Base-by-base conservation (phyloP, 2,888 invertebrate genomes). In the Chamaedrilus cognettii region DNA sequence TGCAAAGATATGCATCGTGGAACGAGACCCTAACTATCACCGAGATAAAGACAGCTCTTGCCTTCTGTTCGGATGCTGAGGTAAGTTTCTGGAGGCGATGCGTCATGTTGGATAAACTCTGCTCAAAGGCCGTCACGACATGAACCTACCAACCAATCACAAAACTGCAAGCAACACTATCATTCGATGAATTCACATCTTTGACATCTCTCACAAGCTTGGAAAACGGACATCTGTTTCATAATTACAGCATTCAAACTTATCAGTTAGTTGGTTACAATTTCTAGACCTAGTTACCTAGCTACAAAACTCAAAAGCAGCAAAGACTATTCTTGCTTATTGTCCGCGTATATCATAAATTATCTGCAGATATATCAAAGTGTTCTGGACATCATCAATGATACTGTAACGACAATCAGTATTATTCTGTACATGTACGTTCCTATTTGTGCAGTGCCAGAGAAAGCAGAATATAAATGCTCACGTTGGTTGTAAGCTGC, bases 71-170 rank as follows among this genome's bases (percentile, higher is more conserved):
- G 64, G 96, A 92, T 55, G 94, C 94, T 64, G 93, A 90, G 59
- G 96, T 96, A 69, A 98, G 88, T 80, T 94, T 92, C 82, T 97
- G 96, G 67, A 99, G 88, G 73, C 97, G 88, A 83, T 92, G 91
- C 52, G 96, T 96, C 96, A 98, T 96, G 82, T 94, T 96, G 63
- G 95, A 91, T 76, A 98, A 86, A 75, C 94, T 95, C 86, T 96
- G 96, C 84, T 99, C 97, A 85, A 98, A 98, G 31, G 97, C 96
- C 66, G 96, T 93, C 71, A 98, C 97, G 75, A 99, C 96, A 85
- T 97, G 96, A 70, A 96, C 96, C 96, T 97, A 87, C 11, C 19
- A 42, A 42, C 19, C 11, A 42, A 42, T 42, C 11, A 42, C 19
- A 42, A 15, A 15, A 42, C 11, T 42, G 19, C 19, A 42, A 15